These are phyloP conservation scores for Todus mexicanus DNA, from an alignment of 2,797 vertebrate species.

Conservation along the genomic window DNA sequence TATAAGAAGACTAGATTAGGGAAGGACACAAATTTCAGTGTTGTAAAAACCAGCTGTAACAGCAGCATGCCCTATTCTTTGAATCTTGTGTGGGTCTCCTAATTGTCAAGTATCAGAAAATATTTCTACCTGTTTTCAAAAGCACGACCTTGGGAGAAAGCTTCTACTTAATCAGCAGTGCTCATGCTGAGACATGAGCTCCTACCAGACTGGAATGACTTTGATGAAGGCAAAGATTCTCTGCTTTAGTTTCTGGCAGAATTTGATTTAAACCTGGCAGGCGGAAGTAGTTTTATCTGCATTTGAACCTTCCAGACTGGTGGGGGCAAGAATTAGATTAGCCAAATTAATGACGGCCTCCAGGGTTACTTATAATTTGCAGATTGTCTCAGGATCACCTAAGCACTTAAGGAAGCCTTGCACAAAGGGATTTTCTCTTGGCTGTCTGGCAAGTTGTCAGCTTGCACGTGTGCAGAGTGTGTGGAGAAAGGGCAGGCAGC, in stretches of 20 bases:
- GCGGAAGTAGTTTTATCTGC: neutral
- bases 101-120: neutral
- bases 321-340: constrained; percentile 7
- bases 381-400: neutral
- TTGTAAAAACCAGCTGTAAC: neutral
- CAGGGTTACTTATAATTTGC: constrained; percentile 6
- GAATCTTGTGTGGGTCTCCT: neutral
- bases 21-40: neutral
- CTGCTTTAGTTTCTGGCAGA: neutral
- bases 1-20: neutral
- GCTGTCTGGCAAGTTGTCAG: neutral
- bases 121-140: neutral
- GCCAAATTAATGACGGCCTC: constrained; percentile 16
- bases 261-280: constrained; percentile 8
- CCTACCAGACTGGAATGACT: neutral
- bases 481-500: neutral
- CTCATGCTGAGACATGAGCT: neutral
- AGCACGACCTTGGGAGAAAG: neutral
- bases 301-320: neutral
- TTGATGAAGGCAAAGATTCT: neutral
- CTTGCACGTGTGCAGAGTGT: neutral
- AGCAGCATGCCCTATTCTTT: neutral
- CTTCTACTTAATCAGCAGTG: neutral
- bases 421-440: constrained; percentile 3
- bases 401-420: neutral